phyloP scores from a whole-genome alignment of 2,888 invertebrate species.

The Lottia scabra region DNA sequence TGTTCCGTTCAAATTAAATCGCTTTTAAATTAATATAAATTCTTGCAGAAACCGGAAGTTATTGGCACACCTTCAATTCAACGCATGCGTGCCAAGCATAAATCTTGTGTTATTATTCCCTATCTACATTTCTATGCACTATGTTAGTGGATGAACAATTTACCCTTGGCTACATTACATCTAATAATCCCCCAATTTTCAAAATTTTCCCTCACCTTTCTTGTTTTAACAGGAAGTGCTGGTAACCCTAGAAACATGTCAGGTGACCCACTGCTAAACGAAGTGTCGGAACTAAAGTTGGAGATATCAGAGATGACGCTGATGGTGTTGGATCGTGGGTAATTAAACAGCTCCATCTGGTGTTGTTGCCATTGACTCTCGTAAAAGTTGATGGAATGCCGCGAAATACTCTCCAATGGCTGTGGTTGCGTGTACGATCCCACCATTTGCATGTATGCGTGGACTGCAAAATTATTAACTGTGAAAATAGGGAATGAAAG shows the following conservation, averaged over 20 bases:
- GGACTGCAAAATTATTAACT: conserved; percentile 73
- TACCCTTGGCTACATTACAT: too few relatives aligned
- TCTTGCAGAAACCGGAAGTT: too few relatives aligned
- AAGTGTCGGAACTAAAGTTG: conserved; percentile 43
- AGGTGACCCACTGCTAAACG: conserved; percentile 47
- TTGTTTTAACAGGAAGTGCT: conserved; percentile 50
- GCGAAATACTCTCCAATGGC: conserved; percentile 84
- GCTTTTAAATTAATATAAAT: too few relatives aligned
- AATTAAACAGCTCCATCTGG: conserved; percentile 63
- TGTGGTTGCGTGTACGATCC: conserved; percentile 81
- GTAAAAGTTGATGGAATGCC: conserved; percentile 81
- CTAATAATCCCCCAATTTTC: neutral
- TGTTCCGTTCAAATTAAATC: too few relatives aligned
- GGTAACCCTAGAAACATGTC: conserved; percentile 45
- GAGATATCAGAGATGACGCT: conserved; percentile 63
- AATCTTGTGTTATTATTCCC: too few relatives aligned
- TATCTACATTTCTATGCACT: too few relatives aligned
- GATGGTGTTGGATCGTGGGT: conserved; percentile 65
- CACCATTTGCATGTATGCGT: conserved; percentile 97
- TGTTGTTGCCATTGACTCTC: conserved; percentile 74
- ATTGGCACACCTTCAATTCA: too few relatives aligned
- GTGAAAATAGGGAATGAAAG: neutral
- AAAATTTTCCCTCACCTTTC: conserved; percentile 39
- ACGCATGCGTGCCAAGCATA: too few relatives aligned
- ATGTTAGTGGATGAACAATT: too few relatives aligned